phyloP scores from a whole-genome alignment of 2,888 invertebrate genomes.

The Acheta domesticus region DNA sequence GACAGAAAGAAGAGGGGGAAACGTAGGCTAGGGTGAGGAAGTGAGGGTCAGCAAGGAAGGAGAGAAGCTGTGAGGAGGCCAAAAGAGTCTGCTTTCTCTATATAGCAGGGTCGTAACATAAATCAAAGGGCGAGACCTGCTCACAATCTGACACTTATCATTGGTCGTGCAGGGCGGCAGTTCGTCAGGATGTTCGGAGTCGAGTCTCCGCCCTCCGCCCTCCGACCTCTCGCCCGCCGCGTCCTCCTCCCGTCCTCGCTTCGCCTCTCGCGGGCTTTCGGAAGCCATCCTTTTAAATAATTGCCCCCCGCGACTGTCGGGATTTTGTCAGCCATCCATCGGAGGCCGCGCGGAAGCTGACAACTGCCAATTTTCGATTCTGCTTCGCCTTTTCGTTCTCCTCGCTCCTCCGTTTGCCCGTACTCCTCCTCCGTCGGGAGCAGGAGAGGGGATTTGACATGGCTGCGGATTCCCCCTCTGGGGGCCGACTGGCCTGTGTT shows the following conservation, averaged over 20 bases:
- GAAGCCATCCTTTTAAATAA: slow-evolving; percentile 35
- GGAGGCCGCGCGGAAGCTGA: slow-evolving; percentile 24
- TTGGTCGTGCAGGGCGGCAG: slow-evolving; percentile 25
- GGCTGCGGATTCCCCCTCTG: too few relatives aligned
- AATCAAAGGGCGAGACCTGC: slow-evolving; percentile 33
- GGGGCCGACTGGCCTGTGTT: too few relatives aligned
- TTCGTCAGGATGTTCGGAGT: slow-evolving; percentile 18
- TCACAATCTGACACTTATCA: slow-evolving; percentile 36
- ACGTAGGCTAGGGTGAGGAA: too few relatives aligned
- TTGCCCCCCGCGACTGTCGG: slow-evolving; percentile 33
- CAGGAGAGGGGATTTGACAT: too few relatives aligned
- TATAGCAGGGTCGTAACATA: slow-evolving; percentile 28
- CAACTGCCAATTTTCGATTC: slow-evolving; percentile 34
- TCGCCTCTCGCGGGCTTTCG: not conserved
- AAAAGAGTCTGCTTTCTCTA: too few relatives aligned
- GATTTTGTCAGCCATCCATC: slow-evolving; percentile 36
- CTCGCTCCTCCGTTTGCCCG: not conserved
- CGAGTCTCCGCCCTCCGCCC: not conserved
- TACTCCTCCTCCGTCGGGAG: too few relatives aligned
- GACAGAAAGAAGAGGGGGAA: too few relatives aligned
- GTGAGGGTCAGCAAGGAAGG: too few relatives aligned
- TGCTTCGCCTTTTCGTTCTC: slow-evolving; percentile 18
- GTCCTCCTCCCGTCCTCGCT: slow-evolving; percentile 21
- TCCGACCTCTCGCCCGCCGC: too few relatives aligned
- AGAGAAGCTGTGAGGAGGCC: too few relatives aligned